These are phyloP conservation scores for Thamnaconus septentrionalis DNA, from an alignment of 2,113 vertebrate species.

Conservation along the genomic window DNA sequence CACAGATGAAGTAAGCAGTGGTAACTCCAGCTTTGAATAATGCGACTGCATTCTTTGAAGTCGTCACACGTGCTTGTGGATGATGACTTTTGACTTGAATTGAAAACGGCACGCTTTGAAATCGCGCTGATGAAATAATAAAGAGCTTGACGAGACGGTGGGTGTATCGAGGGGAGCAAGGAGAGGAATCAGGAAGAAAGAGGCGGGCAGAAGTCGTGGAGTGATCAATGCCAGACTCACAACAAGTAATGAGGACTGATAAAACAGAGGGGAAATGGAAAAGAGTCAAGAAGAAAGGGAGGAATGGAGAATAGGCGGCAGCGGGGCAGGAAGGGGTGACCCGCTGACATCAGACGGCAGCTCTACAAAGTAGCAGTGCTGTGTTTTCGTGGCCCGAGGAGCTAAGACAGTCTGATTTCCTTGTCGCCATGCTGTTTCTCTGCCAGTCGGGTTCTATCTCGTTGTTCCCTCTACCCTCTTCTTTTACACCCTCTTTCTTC, in stretches of 20 bases:
- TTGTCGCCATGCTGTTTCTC: conserved; percentile 3
- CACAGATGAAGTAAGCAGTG: too few relatives aligned
- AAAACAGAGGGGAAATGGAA: conserved; percentile 17
- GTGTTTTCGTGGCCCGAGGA: conserved; percentile 23
- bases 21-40: too few relatives aligned
- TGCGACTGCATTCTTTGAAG: too few relatives aligned
- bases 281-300: conserved; percentile 24
- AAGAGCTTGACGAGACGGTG: too few relatives aligned
- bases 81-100: too few relatives aligned
- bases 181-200: too few relatives aligned
- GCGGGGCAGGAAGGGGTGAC: conserved; percentile 12
- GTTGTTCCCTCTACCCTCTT: conserved; percentile 3
- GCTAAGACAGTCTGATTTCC: conserved; percentile 9
- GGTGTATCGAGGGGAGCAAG: too few relatives aligned
- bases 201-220: not conserved
- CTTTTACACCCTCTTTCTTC: not conserved
- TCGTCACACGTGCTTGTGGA: too few relatives aligned
- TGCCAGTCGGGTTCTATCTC: not conserved
- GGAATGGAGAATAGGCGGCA: conserved; percentile 33
- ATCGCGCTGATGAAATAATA: too few relatives aligned
- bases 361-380: conserved; percentile 38
- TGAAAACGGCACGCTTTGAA: too few relatives aligned
- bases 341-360: conserved; percentile 26
- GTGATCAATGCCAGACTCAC: conserved; percentile 1
- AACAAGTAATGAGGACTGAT: conserved; percentile 7